These are phyloP conservation scores for Leptoclinus maculatus DNA, from an alignment of 2,797 vertebrate genomes.

Conservation along the genomic window DNA sequence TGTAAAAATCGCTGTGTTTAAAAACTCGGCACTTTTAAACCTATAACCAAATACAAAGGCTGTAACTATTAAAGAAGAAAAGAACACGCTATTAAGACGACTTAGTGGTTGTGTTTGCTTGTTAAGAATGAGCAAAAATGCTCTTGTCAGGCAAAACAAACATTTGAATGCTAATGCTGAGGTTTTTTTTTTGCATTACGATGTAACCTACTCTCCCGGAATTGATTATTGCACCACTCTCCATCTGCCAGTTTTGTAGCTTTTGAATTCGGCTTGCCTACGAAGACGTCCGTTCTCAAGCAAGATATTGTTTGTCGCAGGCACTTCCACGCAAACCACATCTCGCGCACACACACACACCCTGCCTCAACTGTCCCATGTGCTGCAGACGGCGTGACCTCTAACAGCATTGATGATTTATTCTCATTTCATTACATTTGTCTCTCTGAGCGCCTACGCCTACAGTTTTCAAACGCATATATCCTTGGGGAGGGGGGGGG, in stretches of 20 bases:
- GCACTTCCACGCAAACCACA: not conserved
- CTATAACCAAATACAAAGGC: constrained; percentile 9
- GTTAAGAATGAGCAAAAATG: constrained; percentile 14
- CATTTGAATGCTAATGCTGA: constrained; percentile 40
- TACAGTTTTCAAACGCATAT: constrained; percentile 55
- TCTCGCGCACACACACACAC: not conserved
- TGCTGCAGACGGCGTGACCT: constrained; percentile 10
- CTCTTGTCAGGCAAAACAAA: constrained; percentile 34
- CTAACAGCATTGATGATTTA: constrained; percentile 58
- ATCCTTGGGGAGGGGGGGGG: constrained; percentile 20
- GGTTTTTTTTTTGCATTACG: constrained; percentile 41
- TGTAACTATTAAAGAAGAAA: constrained; percentile 6
- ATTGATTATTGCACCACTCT: constrained; percentile 41
- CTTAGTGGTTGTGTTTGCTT: constrained; percentile 10
- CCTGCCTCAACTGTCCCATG: constrained; percentile 6
- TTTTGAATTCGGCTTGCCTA: constrained; percentile 22
- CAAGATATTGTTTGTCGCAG: constrained; percentile 50
- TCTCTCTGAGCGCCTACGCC: constrained; percentile 45
- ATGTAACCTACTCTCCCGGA: constrained; percentile 29
- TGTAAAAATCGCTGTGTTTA: not conserved
- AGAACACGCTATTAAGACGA: constrained; percentile 5
- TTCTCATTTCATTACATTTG: constrained; percentile 55
- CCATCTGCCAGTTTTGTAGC: constrained; percentile 39
- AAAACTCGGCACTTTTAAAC: constrained; percentile 6
- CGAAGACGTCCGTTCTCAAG: constrained; percentile 4